Conservation (phyloP, 92 coral and sea anemone genomes). For the Siderastrea radians region DNA sequence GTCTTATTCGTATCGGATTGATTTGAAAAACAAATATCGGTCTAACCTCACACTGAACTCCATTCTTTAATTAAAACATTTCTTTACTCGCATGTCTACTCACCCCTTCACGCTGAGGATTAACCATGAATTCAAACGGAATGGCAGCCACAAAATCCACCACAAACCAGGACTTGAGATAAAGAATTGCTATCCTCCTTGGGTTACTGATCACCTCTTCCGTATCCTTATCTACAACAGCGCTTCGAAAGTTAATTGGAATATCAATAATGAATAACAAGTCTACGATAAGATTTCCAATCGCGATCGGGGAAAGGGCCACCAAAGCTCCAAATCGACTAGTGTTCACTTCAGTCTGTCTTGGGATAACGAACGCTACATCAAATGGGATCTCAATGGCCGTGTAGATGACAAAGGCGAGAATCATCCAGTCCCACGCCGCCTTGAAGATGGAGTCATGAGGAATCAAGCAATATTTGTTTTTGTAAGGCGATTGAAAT, state of each 20-base stretch:
- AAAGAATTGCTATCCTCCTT: slow-evolving; percentile 74
- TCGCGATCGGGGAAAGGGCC: slow-evolving; percentile 74
- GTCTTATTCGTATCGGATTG: too few relatives aligned
- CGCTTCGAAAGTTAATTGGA: slow-evolving; percentile 83
- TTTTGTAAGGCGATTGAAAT: slow-evolving; percentile 4
- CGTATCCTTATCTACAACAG: slow-evolving; percentile 65
- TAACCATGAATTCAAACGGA: slow-evolving; percentile 82
- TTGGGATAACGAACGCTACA: slow-evolving; percentile 77
- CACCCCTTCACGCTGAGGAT: slow-evolving; percentile 74
- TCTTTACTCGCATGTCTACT: background rate
- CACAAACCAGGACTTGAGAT: slow-evolving; percentile 82
- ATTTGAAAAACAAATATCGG: too few relatives aligned
- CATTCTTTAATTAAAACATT: background rate
- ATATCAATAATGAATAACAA: slow-evolving; percentile 81
- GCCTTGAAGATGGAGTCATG: slow-evolving; percentile 87
- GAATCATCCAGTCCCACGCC: slow-evolving; percentile 84
- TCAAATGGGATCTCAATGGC: slow-evolving; percentile 84
- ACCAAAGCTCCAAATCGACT: slow-evolving; percentile 63
- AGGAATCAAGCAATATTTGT: slow-evolving; percentile 65
- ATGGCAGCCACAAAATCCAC: slow-evolving; percentile 88
- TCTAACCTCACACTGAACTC: background rate
- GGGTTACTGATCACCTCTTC: slow-evolving; percentile 77
- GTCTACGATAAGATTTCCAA: slow-evolving; percentile 77
- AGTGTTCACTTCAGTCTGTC: slow-evolving; percentile 22
- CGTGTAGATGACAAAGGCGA: slow-evolving; percentile 81